These are phyloP conservation scores for Platycheirus albimanus DNA, from an alignment of 2,888 invertebrate genomes.

Conservation along the genomic window DNA sequence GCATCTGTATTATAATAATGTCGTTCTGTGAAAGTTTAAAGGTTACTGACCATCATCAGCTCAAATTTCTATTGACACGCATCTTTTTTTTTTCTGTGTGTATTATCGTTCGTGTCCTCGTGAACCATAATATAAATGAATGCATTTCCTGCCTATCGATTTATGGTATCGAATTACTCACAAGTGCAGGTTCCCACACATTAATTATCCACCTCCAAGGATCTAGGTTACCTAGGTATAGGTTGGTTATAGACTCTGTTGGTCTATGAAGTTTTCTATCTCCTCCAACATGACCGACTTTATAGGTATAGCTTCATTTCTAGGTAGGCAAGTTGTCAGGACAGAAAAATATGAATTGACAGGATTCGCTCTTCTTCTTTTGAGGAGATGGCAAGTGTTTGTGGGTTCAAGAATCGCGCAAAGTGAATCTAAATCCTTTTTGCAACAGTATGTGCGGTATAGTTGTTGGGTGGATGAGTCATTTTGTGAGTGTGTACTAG, in stretches of 20 bases:
- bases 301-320: too few relatives aligned
- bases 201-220: slow-evolving; percentile 24
- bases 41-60: slow-evolving; percentile 64
- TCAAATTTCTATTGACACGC: slow-evolving; percentile 58
- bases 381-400: slow-evolving; percentile 2
- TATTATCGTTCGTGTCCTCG: slow-evolving; percentile 10
- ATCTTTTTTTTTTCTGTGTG: slow-evolving; percentile 35
- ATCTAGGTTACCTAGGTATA: slow-evolving; percentile 64
- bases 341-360: slow-evolving; percentile 5
- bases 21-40: slow-evolving; percentile 69
- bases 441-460: slow-evolving; percentile 41
- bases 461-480: slow-evolving; percentile 76
- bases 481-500: slow-evolving; percentile 74
- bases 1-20: too few relatives aligned
- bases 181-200: slow-evolving; percentile 67
- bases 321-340: too few relatives aligned
- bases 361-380: slow-evolving; percentile 16
- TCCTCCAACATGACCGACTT: slow-evolving; percentile 21
- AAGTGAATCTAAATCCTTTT: slow-evolving; percentile 64
- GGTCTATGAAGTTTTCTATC: slow-evolving; percentile 23
- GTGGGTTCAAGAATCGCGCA: slow-evolving; percentile 43
- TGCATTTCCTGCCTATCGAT: slow-evolving; percentile 65
- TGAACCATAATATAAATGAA: slow-evolving; percentile 53
- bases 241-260: slow-evolving; percentile 24
- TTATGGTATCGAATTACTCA: slow-evolving; percentile 51